phyloP scores from a whole-genome alignment of 2,113 vertebrate species.

The Alligator sinensis region DNA sequence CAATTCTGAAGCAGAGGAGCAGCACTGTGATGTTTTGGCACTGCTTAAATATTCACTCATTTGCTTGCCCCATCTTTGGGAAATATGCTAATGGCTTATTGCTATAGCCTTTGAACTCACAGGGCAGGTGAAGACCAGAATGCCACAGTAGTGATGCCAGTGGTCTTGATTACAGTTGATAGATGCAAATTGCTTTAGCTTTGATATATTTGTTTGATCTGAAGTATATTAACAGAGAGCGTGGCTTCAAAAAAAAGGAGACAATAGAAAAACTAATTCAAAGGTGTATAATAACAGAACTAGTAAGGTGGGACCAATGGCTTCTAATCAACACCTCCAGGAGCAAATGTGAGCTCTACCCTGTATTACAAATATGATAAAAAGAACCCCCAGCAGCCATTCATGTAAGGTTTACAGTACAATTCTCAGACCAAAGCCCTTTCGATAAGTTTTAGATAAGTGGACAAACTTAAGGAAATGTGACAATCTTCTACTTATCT shows the following conservation, averaged over 20 bases:
- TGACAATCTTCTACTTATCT: neutral
- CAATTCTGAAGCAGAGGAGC: constrained; percentile 70
- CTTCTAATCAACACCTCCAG: accelerated
- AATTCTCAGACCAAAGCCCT: neutral
- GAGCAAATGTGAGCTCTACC: accelerated
- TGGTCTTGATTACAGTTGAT: constrained; percentile 27
- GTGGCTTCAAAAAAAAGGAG: neutral
- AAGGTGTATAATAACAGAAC: neutral
- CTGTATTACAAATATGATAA: accelerated
- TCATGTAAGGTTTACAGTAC: accelerated
- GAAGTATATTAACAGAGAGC: neutral
- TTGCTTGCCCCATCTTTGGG: neutral
- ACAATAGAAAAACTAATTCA: neutral
- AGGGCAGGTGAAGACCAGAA: constrained; percentile 19
- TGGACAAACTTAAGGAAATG: accelerated
- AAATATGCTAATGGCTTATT: constrained; percentile 48
- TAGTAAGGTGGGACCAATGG: accelerated
- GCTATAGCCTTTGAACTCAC: constrained; percentile 30
- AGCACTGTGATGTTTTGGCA: constrained; percentile 59
- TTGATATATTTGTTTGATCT: constrained; percentile 55
- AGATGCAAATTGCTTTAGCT: constrained; percentile 38
- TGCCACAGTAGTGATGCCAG: neutral
- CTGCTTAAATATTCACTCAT: constrained; percentile 66
- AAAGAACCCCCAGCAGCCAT: neutral
- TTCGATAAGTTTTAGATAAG: neutral